These are phyloP conservation scores for Pantala flavescens DNA, from an alignment of 1,140 invertebrate species.

Conservation along the genomic window DNA sequence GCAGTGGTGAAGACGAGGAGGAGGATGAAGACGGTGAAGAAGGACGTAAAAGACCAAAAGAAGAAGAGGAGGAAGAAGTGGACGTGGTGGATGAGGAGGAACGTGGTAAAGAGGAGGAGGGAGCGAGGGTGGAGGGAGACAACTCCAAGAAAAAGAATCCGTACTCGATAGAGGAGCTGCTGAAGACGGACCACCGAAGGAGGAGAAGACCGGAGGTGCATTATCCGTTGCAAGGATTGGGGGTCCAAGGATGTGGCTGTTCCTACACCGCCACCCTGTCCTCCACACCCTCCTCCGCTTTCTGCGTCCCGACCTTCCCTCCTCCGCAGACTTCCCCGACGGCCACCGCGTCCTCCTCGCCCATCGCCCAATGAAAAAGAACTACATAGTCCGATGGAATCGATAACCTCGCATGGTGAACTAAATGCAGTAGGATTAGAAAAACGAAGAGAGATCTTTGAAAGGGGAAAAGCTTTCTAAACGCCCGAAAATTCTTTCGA, in stretches of 20 bases:
- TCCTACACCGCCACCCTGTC: not conserved
- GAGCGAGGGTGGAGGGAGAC: not conserved
- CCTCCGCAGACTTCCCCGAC: not conserved
- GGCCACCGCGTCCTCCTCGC: not conserved
- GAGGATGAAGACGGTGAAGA: constrained; percentile 15
- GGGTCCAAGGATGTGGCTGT: not conserved
- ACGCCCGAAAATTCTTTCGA: no score
- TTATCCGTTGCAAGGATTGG: not conserved
- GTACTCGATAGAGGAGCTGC: constrained; percentile 73
- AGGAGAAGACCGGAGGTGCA: not conserved
- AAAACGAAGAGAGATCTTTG: no score
- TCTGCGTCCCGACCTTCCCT: not conserved
- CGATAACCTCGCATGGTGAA: not conserved
- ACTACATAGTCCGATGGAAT: not conserved
- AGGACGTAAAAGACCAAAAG: constrained; percentile 16
- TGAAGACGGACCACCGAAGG: constrained; percentile 40
- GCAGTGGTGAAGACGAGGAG: not conserved
- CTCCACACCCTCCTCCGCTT: not conserved
- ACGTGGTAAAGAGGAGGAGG: constrained; percentile 12
- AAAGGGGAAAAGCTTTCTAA: no score
- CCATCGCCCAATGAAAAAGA: not conserved
- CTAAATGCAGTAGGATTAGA: no score
- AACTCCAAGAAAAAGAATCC: constrained; percentile 58
- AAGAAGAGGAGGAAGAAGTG: constrained; percentile 25
- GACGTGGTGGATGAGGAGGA: constrained; percentile 23